These are phyloP conservation scores for Aphelocoma coerulescens DNA, from an alignment of 2,113 vertebrate species.

Conservation along the genomic window DNA sequence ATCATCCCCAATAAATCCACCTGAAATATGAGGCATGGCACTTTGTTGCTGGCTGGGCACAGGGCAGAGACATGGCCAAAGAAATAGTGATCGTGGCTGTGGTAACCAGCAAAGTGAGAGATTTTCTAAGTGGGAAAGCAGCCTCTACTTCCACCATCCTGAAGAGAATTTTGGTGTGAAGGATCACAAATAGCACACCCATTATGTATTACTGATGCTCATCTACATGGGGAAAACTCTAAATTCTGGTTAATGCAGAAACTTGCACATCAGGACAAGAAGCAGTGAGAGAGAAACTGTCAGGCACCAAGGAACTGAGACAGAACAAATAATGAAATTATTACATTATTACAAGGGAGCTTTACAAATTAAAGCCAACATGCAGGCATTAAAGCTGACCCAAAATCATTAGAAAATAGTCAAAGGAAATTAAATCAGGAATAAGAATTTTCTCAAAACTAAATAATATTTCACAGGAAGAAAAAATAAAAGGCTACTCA, in stretches of 20 bases:
- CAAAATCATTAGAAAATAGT: background rate
- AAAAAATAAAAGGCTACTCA: background rate
- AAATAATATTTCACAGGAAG: background rate
- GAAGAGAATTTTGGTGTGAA: background rate
- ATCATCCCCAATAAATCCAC: background rate
- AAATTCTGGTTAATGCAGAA: background rate
- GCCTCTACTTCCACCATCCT: background rate
- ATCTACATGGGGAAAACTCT: background rate
- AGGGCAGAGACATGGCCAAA: background rate
- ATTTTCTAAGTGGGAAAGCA: background rate
- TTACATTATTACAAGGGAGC: background rate
- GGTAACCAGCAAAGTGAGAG: background rate
- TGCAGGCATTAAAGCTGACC: background rate
- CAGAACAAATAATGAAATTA: background rate
- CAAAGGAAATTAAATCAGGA: background rate
- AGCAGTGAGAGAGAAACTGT: background rate
- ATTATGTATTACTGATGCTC: background rate
- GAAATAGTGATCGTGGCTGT: rapidly evolving
- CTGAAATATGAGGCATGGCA: background rate
- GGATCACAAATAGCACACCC: background rate
- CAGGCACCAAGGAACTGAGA: rapidly evolving
- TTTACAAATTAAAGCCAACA: too few species aligned
- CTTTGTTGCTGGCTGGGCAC: background rate
- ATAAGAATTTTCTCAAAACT: background rate
- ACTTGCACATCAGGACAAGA: background rate